Conservation (phyloP, 2,113 vertebrate genomes). For the Psammodynastes pulverulentus region DNA sequence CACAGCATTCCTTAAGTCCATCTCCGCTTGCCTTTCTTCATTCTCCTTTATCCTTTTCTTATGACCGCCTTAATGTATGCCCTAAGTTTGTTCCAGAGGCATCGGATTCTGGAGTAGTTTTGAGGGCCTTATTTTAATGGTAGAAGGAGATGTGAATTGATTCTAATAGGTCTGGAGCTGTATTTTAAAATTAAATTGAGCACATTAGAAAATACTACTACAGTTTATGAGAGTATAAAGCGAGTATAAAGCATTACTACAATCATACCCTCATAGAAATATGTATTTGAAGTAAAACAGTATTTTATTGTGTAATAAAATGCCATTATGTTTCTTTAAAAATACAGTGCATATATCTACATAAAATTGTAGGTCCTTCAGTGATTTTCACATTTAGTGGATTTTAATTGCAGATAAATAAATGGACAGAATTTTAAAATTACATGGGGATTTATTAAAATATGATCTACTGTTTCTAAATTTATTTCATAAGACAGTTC, state of each 20-base stretch:
- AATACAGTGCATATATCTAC: not conserved
- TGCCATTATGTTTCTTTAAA: not conserved
- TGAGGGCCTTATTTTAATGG: not conserved
- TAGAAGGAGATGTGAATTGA: not conserved
- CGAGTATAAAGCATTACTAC: not conserved
- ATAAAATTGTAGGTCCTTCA: slow-evolving; percentile 22
- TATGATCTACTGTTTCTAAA: not conserved
- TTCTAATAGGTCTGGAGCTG: not conserved
- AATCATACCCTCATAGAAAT: not conserved
- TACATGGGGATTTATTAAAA: slow-evolving; percentile 28
- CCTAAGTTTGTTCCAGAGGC: not conserved
- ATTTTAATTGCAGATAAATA: slow-evolving; percentile 40
- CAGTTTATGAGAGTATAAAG: not conserved
- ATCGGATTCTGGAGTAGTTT: not conserved
- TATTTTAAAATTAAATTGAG: not conserved
- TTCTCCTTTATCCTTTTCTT: not conserved
- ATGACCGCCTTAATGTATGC: not conserved
- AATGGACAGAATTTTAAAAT: slow-evolving; percentile 46
- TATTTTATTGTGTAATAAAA: not conserved
- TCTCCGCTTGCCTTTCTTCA: not conserved
- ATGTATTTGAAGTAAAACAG: not conserved
- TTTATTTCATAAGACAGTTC: not conserved
- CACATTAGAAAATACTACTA: not conserved
- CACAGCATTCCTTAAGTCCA: too few species aligned
- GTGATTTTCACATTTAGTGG: not conserved